These are phyloP conservation scores for Harpalus rufipes DNA, from an alignment of 2,888 invertebrate species.

Conservation along the genomic window DNA sequence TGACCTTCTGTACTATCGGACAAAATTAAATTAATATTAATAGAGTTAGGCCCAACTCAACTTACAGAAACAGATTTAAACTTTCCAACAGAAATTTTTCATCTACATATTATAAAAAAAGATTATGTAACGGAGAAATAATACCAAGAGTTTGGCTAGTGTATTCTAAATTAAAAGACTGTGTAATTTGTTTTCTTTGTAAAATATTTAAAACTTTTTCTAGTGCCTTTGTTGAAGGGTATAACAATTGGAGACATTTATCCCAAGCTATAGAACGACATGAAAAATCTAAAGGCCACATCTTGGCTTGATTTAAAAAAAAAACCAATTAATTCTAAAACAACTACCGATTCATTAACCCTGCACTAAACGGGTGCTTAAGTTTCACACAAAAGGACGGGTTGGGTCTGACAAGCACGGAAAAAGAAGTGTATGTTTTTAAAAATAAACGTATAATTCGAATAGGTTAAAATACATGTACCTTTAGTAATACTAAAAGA, in stretches of 20 bases:
- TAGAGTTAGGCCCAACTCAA: constrained; percentile 20
- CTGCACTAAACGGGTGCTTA: too few relatives aligned
- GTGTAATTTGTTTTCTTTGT: constrained; percentile 5
- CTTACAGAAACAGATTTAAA: not conserved
- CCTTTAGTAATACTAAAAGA: too few relatives aligned
- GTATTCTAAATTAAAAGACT: constrained; percentile 11
- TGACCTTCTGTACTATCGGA: too few relatives aligned
- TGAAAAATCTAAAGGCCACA: too few relatives aligned
- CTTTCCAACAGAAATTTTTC: not conserved
- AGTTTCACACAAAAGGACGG: too few relatives aligned
- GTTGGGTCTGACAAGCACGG: too few relatives aligned
- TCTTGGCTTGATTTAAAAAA: not conserved
- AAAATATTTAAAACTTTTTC: constrained; percentile 12
- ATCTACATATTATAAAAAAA: not conserved
- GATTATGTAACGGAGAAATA: too few relatives aligned
- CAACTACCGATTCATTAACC: constrained; percentile 15
- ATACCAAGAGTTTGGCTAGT: not conserved
- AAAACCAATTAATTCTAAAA: too few relatives aligned
- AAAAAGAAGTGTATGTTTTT: too few relatives aligned
- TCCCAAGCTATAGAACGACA: too few relatives aligned
- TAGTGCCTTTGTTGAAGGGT: constrained; percentile 9
- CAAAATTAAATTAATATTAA: not conserved
- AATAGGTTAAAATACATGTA: too few relatives aligned
- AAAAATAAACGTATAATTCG: too few relatives aligned
- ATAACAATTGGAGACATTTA: constrained; percentile 6